Base-by-base conservation (phyloP, 2,888 invertebrate species). In the Caenorhabditis sp. region DNA sequence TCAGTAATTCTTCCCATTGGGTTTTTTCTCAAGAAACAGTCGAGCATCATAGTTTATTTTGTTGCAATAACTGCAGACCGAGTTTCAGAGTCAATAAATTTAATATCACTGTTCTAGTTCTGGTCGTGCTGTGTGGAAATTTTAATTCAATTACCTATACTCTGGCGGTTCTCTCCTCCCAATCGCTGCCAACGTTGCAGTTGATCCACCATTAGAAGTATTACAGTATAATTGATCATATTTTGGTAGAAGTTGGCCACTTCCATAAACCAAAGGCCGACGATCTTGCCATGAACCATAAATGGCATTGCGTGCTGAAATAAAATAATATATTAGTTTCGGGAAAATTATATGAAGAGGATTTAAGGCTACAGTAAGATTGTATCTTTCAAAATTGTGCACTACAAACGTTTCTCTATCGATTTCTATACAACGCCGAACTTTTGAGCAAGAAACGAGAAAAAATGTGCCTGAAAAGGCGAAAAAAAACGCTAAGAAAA, bases 201-300 rank as follows among this genome's bases (percentile, higher is more conserved):
- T 65, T 23, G 72, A 72, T 25, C 64, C 20, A 25, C 54, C 21
- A 20, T 14, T 25, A 7, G 25, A 20, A 0, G 67, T 68, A 25
- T 72, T 67, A 21, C 72, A 72, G 49, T 72, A 72, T 56, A 72
- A 52, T 25, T 72, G 72, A 53, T 72, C 72, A 62, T 72, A 72
- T 50, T 68, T 72, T 5, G 72, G 72, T n/a, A 72, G 59, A 12
- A 61, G 56, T 36, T 67, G 64, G 27, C 62, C 8, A 14, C 62
- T 67, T 27, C 70, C 70, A 36, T 58, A 58, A 5, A 54, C 61
- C 54, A 1, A 59, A n/a, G 10, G 60, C 56, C 61, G 67, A 36
- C 72, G 67, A n/a, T 72, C 72, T 62, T 72, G 72, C 72, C 72
- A 72, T 4, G 67, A 68, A 1, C 72, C 72, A 60, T 72, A 72